Evolutionary conservation across 2,888 invertebrate genomes (phyloP), one percentile per base, ranked within the genome.

Genomic region (Netelia virgata): DNA sequence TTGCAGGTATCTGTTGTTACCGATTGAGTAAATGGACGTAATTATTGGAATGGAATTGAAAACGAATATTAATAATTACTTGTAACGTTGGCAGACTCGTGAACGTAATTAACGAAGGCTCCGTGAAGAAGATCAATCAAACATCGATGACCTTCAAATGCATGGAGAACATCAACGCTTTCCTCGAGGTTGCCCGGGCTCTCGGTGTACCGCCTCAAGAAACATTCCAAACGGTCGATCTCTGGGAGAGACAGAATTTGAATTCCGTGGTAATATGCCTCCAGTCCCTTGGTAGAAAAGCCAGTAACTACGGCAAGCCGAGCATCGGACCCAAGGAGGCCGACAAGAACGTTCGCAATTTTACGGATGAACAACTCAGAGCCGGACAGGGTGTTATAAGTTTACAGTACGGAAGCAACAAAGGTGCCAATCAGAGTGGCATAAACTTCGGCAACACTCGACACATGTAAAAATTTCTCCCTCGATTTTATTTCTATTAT

Each of bases 161-260:
- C 94, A 99, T 99, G 99, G 99, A 99, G 94, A 99, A 99, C 94
- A 99, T 99, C 90, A 98, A 98, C 94, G 97, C 97, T 36, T 99
- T 99, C 94, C 94, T 98, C 83, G 97, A 97, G 88, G 97, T 96
- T 10, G 98, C 97, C 79, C 96, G 96, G 92, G 96, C 95, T 81
- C 95, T 98, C 86, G 99, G 99, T 57, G 98, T 99, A 3, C 97
- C 98, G 0, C 97, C 97, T 23, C 97, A 98, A 92, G 99, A 99
- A 94, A 97, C 97, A 69, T 99, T 99, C 96, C 98, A 99, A 94
- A 99, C 99, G 2, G 98, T 99, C 2, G 99, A 99, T 94, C 95
- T 99, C 70, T 99, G 98, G 97, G 99, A 99, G 94, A 95, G 97
- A 92, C 98, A 98, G 94, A 99, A 99, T 93, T 96, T 99, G 86